Conservation (phyloP, 2,797 vertebrate species). For the Cirrhinus mrigala region DNA sequence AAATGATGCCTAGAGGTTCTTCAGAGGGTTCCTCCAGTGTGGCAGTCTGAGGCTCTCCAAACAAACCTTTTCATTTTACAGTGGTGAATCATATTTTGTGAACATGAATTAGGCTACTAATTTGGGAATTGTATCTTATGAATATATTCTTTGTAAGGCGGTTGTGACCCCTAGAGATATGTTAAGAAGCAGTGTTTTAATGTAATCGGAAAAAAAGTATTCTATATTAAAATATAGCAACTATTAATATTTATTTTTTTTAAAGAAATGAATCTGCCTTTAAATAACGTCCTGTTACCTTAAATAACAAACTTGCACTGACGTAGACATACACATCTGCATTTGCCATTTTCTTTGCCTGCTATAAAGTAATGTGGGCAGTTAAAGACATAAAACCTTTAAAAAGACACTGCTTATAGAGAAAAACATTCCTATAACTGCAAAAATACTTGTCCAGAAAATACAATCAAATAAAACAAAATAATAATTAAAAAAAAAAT, state of each 20-base stretch:
- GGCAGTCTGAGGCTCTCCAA: background rate
- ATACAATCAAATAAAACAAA: too few species aligned
- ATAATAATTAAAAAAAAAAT: too few species aligned
- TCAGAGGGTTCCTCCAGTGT: background rate
- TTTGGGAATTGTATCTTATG: background rate
- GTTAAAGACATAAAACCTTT: background rate
- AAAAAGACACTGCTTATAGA: background rate
- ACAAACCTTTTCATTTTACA: background rate
- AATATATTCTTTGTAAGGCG: background rate
- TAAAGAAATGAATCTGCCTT: too few species aligned
- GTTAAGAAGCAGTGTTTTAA: background rate
- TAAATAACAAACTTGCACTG: background rate
- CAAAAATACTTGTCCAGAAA: background rate
- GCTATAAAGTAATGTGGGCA: background rate
- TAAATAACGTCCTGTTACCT: background rate
- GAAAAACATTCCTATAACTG: background rate
- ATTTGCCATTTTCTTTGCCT: background rate
- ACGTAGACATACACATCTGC: slow-evolving; percentile 11
- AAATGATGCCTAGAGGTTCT: slow-evolving; percentile 22
- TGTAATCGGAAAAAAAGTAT: background rate
- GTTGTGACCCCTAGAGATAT: background rate
- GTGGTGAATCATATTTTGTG: background rate
- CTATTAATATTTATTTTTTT: background rate
- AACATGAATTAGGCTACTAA: slow-evolving; percentile 15
- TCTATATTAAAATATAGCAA: background rate